Conservation (phyloP, 1,140 invertebrate genomes). For the Micrasema longulum region DNA sequence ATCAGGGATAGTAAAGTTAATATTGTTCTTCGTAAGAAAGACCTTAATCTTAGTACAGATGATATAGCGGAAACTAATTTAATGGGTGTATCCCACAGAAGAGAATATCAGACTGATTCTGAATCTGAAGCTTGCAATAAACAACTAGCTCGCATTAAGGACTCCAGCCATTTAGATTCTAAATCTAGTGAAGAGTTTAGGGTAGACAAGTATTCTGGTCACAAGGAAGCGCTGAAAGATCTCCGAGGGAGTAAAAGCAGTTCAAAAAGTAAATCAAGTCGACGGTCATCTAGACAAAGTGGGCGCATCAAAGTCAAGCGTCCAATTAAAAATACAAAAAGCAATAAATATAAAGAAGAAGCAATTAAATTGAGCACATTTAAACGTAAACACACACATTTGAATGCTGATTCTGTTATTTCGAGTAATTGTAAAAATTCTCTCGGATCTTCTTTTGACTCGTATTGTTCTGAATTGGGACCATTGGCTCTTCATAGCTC, state of each 20-base stretch:
- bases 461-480: conserved; percentile 60
- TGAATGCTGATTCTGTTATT: conserved; percentile 42
- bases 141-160: conserved; percentile 34
- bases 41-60: conserved; percentile 58
- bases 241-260: conserved; percentile 49
- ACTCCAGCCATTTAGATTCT: conserved; percentile 36
- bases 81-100: conserved; percentile 38
- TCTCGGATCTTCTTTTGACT: conserved; percentile 55
- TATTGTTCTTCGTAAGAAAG: conserved; percentile 65
- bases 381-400: conserved; percentile 46
- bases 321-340: conserved; percentile 38
- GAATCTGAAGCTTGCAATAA: conserved; percentile 40
- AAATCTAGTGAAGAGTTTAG: conserved; percentile 34
- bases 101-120: conserved; percentile 48
- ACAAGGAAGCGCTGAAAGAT: conserved; percentile 36
- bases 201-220: conserved; percentile 46
- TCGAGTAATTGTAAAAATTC: conserved; percentile 45
- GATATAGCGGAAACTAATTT: conserved; percentile 36
- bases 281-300: conserved; percentile 55
- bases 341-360: conserved; percentile 39
- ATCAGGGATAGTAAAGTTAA: conserved; percentile 69
- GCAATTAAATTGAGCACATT: conserved; percentile 51
- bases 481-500: conserved; percentile 63
- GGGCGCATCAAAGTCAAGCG: conserved; percentile 53
- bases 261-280: conserved; percentile 56